Base-by-base conservation (phyloP, 2,888 invertebrate genomes). In the Rotaria macrura region DNA sequence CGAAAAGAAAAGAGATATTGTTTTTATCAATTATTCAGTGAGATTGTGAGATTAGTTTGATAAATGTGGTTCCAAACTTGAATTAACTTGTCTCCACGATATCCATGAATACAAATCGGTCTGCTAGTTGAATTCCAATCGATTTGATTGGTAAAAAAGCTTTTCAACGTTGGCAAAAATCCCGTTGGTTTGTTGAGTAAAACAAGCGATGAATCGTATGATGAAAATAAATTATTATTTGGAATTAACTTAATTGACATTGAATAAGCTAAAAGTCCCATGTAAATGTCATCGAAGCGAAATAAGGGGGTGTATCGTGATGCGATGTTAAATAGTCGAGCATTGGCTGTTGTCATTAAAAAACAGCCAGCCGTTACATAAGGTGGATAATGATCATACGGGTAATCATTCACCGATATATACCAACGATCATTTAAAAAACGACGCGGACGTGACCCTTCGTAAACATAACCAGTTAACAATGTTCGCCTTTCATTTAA, bases 251-350 rank as follows among this genome's bases (percentile, higher is more conserved):
- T 65, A 34, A 34, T 65, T 34, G 65, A 65, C 65, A 65, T 65
- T 17, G 65, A 65, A 65, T 84, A 47, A 4, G 85, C 85, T 17
- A 85, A 72, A 20, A 85, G 47, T 38, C 84, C 85, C 84, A 85
- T 85, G 29, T 85, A 85, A 52, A 85, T 85, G 47, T 85, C 57
- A 84, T 85, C 85, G 52, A 85, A 85, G 49, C 47, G 34, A 54
- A 85, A 85, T 47, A 84, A 57, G 43, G 47, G n/a, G 38, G 84
- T 72, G 43, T 84, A 43, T 74, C 84, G 65, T 38, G 83, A 74
- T 43, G 65, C 84, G 9, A 85, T 49, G 43, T 85, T 83, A 84
- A 84, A 85, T 38, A 83, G 72, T 0, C 74, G 47, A 0, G 85
- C 85, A 43, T 47, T 84, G 52, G 84, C 47, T 84, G 55, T 43